Percentiles rank a stretch among this genome's conserved stretches.
phyloP scores from a whole-genome alignment of 1,140 invertebrate genomes.

The Cheumatopsyche charites region DNA sequence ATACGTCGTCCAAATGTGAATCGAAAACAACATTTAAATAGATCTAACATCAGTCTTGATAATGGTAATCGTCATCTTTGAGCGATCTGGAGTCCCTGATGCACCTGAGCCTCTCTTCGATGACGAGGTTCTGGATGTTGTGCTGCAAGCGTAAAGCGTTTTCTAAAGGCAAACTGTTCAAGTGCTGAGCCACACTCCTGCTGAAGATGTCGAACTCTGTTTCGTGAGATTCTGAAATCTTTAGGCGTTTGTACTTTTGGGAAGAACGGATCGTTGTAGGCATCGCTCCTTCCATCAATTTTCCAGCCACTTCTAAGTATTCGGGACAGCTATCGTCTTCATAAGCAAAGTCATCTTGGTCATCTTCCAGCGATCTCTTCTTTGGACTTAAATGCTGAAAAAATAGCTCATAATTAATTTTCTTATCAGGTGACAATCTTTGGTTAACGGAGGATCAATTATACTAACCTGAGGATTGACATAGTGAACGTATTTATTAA shows the following conservation, averaged over 20 bases:
- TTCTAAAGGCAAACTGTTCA: conserved; percentile 26
- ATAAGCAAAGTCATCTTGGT: not conserved
- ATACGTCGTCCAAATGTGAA: too few species aligned
- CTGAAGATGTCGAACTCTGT: conserved; percentile 18
- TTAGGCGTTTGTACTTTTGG: too few species aligned
- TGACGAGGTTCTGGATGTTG: conserved; percentile 19
- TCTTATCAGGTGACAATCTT: too few species aligned
- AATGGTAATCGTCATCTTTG: conserved; percentile 7
- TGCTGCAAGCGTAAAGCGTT: conserved; percentile 24
- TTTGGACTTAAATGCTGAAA: not conserved
- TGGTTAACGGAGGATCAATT: too few species aligned
- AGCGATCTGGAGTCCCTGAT: not conserved
- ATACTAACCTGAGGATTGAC: conserved; percentile 14
- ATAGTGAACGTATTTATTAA: conserved; percentile 22
- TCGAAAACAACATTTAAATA: too few species aligned
- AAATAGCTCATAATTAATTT: too few species aligned
- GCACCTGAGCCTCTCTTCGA: conserved; percentile 3
- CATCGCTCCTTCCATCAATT: not conserved
- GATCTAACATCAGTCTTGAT: not conserved
- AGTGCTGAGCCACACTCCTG: conserved; percentile 11
- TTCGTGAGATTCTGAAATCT: not conserved
- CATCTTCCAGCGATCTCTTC: not conserved
- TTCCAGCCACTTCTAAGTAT: not conserved
- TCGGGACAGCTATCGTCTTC: not conserved
- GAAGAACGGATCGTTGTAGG: too few species aligned